Evolutionary conservation across 1,140 invertebrate genomes (phyloP), one percentile per base, ranked within the genome.

Genomic region (Drosophila pruinosa): DNA sequence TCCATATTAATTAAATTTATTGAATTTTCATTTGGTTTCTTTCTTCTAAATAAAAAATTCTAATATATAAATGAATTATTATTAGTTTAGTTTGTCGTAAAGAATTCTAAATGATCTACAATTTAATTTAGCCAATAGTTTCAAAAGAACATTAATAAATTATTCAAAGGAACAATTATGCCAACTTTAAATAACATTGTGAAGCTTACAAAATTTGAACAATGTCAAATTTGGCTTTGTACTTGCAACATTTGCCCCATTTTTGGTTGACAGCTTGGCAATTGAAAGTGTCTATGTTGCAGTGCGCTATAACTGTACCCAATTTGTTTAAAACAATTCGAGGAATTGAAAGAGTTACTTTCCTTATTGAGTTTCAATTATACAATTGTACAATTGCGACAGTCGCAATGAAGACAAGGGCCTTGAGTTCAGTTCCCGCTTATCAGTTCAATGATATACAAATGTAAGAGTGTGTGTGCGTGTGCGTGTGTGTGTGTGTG

Each of bases 391-490:
- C 56, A 64, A 72, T 41, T 53, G 2, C 73, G 24, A 52, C 24
- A 52, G 8, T 21, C 28, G 52, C 21, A 63, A 59, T 50, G 45
- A 39, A 58, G 19, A 12, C 26, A 38, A 54, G 77, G n/a, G 82
- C 80, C 80, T 85, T 85, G 81, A 56, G 77, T 80, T 80, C 70
- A 67, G 53, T 80, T 56, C 15, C 38, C 50, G 56, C 81, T 83
- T 83, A 83, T 83, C 80, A 86, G 72, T 83, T 79, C 62, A 85
- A 85, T 83, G 67, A 79, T 85, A 85, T 83, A 48, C 36, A 6
- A 41, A 8, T 45, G 5, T 22, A 8, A 34, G 45, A 3, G 14
- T 14, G 14, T 21, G 19, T 61, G 2, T 45, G 36, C 50, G 7
- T 45, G 26, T 19, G 10, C 41, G 19, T 24, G 19, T 28, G 48